Conservation (phyloP, 2,113 vertebrate species). For the Cinclus mexicanus region DNA sequence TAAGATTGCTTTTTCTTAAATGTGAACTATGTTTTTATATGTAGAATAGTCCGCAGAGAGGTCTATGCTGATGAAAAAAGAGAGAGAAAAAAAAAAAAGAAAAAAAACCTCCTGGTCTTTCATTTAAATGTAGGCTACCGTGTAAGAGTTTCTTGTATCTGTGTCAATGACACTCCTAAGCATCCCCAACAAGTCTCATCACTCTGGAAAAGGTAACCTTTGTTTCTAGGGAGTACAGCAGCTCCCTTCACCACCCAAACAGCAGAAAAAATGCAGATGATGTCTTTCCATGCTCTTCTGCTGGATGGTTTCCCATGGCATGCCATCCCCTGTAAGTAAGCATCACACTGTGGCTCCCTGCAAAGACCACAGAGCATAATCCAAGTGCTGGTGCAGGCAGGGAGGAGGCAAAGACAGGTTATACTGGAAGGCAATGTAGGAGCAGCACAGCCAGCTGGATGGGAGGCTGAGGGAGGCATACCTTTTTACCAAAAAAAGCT, state of each 20-base stretch:
- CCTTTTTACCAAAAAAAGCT: not conserved
- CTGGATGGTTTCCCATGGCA: not conserved
- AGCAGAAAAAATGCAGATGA: not conserved
- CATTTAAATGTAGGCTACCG: not conserved
- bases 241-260: not conserved
- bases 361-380: too few relatives aligned
- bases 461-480: not conserved
- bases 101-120: not conserved
- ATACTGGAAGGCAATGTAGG: accelerated
- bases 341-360: accelerated
- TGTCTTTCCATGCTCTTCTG: not conserved
- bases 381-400: not conserved
- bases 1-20: not conserved
- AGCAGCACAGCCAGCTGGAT: not conserved
- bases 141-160: not conserved
- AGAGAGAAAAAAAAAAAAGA: not conserved
- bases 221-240: not conserved
- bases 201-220: not conserved
- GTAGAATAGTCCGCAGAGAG: not conserved
- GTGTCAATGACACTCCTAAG: not conserved
- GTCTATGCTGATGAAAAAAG: not conserved
- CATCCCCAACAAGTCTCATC: not conserved
- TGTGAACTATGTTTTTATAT: not conserved
- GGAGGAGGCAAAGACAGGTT: not conserved
- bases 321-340: not conserved